Percentiles rank a stretch among this genome's conserved stretches.
These are phyloP conservation scores for Psophia crepitans DNA, from an alignment of 2,113 vertebrate species.

Conservation along the genomic window DNA sequence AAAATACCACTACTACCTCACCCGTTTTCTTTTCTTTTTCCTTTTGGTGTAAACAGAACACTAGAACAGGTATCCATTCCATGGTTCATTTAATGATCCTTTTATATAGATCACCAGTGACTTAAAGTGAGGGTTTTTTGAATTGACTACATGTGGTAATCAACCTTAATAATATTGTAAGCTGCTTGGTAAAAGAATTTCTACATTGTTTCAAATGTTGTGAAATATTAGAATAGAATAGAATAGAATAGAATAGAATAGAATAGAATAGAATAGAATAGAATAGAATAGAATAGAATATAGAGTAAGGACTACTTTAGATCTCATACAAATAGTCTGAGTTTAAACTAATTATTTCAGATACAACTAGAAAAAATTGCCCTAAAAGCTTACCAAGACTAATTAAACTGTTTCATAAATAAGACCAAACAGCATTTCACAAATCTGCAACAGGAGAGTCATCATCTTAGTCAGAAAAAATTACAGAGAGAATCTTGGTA, in stretches of 20 bases:
- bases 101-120: neutral
- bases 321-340: neutral
- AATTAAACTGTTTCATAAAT: neutral
- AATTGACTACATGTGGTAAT: neutral
- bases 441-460: neutral
- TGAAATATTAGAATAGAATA: neutral
- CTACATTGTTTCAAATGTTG: neutral
- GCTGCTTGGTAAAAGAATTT: neutral
- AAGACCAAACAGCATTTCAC: neutral
- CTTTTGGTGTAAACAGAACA: neutral
- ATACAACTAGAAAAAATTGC: neutral
- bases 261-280: no score
- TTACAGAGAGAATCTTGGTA: neutral
- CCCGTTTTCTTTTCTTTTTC: neutral
- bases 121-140: neutral
- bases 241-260: no score
- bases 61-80: neutral
- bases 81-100: neutral
- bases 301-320: neutral
- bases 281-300: no score
- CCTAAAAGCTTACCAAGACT: neutral
- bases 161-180: neutral
- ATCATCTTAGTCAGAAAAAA: neutral
- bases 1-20: neutral
- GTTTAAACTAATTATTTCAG: neutral